Base-by-base conservation (phyloP, 2,797 vertebrate species). In the Neoniphon sammara region DNA sequence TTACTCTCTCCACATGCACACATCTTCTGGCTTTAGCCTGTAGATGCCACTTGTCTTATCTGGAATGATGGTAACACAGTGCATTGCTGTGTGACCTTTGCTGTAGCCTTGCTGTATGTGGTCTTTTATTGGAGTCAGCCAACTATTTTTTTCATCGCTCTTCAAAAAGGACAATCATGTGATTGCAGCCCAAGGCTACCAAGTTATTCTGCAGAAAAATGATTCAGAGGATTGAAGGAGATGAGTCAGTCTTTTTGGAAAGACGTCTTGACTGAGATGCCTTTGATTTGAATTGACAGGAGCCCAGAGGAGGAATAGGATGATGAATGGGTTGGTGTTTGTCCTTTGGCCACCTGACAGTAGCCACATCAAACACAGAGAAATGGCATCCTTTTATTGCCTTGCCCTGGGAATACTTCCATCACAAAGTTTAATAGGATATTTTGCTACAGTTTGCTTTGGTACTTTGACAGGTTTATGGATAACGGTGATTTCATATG, bases 271-370 rank as follows among this genome's bases (percentile, higher is more conserved):
- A 62, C 66, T 49, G 30, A 39, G 60, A 54, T 68, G 47, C 53
- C 27, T 74, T 64, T 71, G 36, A 70, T 67, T 80, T 73, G 44
- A 84, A 69, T 61, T 46, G 67, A 88, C 66, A 61, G n/a, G 50
- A 3, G 14, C 25, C 18, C 36, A 62, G 57, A 76, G 34, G 36
- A 79, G 61, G 15, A 65, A 42, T 31, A 56, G 9, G 11, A 52
- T 27, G 62, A 56, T 69, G 23, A 44, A 74, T 31, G 18, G 53
- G 2, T 58, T 58, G 30, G n/a, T 58, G 54, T 56, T 30, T 18
- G 0, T 31, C 27, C 44, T 4, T 36, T 47, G 34, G 62, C 63
- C n/a, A 70, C 61, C 64, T 62, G 20, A 4, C 17, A 31, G 25
- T 31, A 70, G 36, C 2, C 12, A 58, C 6, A 58, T 58, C 56